Base-by-base conservation (phyloP, 2,113 vertebrate species). In the Pterocles gutturalis region DNA sequence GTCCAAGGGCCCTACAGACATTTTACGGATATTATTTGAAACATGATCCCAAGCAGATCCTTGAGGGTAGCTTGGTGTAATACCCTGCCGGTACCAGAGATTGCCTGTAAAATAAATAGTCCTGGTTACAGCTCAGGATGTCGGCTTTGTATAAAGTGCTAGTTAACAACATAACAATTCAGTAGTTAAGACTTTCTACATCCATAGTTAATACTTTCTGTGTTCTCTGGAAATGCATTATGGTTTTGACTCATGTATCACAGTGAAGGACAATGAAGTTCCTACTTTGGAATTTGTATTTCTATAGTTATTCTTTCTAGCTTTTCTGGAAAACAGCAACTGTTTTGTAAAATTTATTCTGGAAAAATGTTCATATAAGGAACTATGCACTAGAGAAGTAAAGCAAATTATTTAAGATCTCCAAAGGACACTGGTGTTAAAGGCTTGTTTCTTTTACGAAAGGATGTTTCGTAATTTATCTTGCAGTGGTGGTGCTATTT, bases 31-130 rank as follows among this genome's bases (percentile, higher is more conserved):
- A 8, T 99, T 99, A 92, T 99, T 99, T 33, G 99, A 99, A 72
- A 99, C 99, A 4, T 99, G 99, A 26, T 99, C 99, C 99, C 99
- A 99, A 33, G 97, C 93, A 17, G 99, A 98, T 65, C 99, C 99
- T 92, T 99, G 99, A 9, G 99, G 99, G 97, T 99, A 99, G 95
- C 99, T 99, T 72, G 99, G 99, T 1, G 99, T 99, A 97, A 99
- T 98, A 4, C 99, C 99, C 29, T 99, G 98, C 3, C 99, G 96
- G 97, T 99, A 99, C 99, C 99, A 99, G 38, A 99, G 97, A 67
- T 99, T 99, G 90, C 99, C 99, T 99, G 78, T 10, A 24, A 89
- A 89, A 94, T 12, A 94, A 21, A 87, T 3, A 65, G 55, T 41
- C 51, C 76, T n/a, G 55, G 7, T 81, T 58, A 83, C 67, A 75